Percentiles rank a stretch among this genome's conserved stretches.
Conservation (phyloP, 1,140 invertebrate genomes). For the Drosophila miranda region DNA sequence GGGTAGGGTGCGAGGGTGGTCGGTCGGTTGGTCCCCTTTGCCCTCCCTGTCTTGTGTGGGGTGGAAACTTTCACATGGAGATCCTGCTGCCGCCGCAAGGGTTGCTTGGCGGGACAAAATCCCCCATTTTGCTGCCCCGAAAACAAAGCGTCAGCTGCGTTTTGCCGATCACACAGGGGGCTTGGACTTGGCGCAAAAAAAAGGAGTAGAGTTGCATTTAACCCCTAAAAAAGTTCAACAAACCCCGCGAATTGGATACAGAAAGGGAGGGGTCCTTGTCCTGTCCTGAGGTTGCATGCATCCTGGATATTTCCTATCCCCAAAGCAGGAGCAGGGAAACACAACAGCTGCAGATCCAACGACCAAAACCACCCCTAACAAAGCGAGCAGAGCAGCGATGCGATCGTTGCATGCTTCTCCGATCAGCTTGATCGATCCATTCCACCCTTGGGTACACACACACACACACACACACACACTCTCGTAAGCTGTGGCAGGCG, state of each 20-base stretch:
- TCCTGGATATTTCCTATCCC: constrained; percentile 59
- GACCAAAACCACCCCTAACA: constrained; percentile 56
- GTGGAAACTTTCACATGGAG: constrained; percentile 57
- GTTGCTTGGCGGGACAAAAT: constrained; percentile 44
- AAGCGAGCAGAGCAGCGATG: constrained; percentile 19
- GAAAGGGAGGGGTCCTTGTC: constrained; percentile 21
- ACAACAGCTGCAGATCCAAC: constrained; percentile 55
- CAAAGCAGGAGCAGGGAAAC: constrained; percentile 35
- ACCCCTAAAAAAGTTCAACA: constrained; percentile 45
- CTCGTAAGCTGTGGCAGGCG: not conserved
- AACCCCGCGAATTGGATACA: constrained; percentile 30
- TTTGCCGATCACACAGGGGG: constrained; percentile 48
- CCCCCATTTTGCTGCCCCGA: constrained; percentile 20
- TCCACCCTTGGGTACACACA: constrained; percentile 64
- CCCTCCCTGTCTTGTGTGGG: constrained; percentile 17
- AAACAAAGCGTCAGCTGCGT: constrained; percentile 41
- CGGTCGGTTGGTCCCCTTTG: constrained; percentile 11
- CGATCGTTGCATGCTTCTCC: constrained; percentile 60
- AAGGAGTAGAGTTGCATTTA: constrained; percentile 41
- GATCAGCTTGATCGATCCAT: constrained; percentile 77
- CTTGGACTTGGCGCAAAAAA: constrained; percentile 48
- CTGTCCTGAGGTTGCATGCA: constrained; percentile 46
- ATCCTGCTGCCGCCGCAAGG: constrained; percentile 42
- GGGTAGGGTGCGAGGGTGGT: constrained; percentile 45
- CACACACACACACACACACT: constrained; percentile 19